Base-by-base conservation (phyloP, 2,113 vertebrate species). In the Buteo buteo region DNA sequence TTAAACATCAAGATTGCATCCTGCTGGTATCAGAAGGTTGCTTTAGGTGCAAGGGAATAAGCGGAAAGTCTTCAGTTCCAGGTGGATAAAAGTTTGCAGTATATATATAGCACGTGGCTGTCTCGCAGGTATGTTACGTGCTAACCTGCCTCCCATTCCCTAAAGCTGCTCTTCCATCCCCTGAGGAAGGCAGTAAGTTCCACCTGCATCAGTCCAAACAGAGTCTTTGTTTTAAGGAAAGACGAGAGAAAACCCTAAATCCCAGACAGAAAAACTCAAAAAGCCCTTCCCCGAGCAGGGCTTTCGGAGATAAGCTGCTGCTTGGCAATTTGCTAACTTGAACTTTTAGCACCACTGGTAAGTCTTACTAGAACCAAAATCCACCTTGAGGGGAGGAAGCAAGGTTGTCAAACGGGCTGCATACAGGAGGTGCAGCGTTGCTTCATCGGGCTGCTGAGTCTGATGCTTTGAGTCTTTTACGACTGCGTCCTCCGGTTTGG, bases 31-130 rank as follows among this genome's bases (percentile, higher is more conserved):
- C 40, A 20, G 42, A 5, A 8, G 28, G 20, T 54, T 58, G 38
- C 21, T 50, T 77, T 26, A 21, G 25, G 34, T 65, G n/a, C 14
- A 13, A 47, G 52, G 34, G 76, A 72, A 34, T 44, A 29, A 80
- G 8, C 25, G 47, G 59, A 13, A 80, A 58, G 32, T 20, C 50
- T 54, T 70, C 13, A 3, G 24, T 57, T 57, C 44, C 54, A 32
- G 15, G 6, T 17, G n/a, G 32, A 49, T 36, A 14, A 24, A 50
- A 38, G 26, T 59, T 79, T 74, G 64, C 9, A 5, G 0, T 31
- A 0, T 2, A 0, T 31, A 0, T 2, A 11, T 6, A 31, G 47
- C 29, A 3, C 0, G 5, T 29, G 42, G 55, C 25, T 66, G 21
- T 42, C 38, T 7, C 11, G 32, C 40, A 36, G 44, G 13, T 16